Percentiles rank a stretch among this genome's conserved stretches.
Evolutionary conservation across 2,113 vertebrate genomes (phyloP).

Genomic region (Mesoclemmys tuberculata): DNA sequence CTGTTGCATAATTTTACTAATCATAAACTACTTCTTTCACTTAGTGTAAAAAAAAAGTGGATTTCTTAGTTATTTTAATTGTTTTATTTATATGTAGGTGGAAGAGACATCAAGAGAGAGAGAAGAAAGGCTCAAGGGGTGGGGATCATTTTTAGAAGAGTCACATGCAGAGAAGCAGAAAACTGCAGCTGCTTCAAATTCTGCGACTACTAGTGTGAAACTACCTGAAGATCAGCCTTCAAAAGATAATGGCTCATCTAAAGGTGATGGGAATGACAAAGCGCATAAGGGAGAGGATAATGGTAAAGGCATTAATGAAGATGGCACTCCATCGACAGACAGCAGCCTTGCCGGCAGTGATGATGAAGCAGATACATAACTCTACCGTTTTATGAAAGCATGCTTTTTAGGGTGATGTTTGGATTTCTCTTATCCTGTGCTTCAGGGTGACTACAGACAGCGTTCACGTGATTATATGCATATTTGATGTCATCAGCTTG

Average conservation of each 20-base stretch:
- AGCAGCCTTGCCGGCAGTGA: slow-evolving; percentile 92
- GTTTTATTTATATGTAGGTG: slow-evolving; percentile 78
- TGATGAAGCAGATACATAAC: slow-evolving; percentile 79
- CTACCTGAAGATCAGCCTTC: slow-evolving; percentile 45
- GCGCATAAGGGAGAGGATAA: slow-evolving; percentile 52
- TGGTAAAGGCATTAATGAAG: slow-evolving; percentile 62
- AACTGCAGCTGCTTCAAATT: slow-evolving; percentile 1
- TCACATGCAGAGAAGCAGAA: slow-evolving; percentile 59
- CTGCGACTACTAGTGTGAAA: slow-evolving; percentile 51
- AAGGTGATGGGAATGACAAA: slow-evolving; percentile 37
- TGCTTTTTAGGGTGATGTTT: slow-evolving; percentile 61
- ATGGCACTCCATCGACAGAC: slow-evolving; percentile 84
- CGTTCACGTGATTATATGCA: slow-evolving; percentile 48
- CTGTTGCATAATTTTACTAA: not conserved
- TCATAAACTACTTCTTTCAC: not conserved
- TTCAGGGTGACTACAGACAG: slow-evolving; percentile 66
- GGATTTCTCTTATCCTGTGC: slow-evolving; percentile 49
- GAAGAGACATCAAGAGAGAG: slow-evolving; percentile 95
- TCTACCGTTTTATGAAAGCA: slow-evolving; percentile 37
- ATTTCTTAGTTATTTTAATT: slow-evolving; percentile 6
- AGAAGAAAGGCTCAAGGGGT: slow-evolving; percentile 93
- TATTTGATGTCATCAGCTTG: slow-evolving; percentile 68
- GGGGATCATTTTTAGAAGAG: slow-evolving; percentile 86
- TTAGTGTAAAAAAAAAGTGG: not conserved
- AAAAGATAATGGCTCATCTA: slow-evolving; percentile 35